Conservation (phyloP, 2,797 vertebrate genomes). For the Typhlichthys eigenmanni region DNA sequence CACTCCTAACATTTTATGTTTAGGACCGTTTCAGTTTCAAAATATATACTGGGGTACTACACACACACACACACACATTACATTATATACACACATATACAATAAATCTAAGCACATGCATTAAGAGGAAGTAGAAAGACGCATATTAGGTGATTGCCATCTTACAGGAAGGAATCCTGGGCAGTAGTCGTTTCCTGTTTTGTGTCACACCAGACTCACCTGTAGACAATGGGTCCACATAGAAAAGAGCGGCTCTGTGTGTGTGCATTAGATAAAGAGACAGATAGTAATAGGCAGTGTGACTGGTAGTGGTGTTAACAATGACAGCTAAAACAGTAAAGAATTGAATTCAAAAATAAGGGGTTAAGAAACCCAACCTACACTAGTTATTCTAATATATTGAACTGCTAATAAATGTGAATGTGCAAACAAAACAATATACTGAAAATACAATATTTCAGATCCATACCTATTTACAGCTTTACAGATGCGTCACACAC, state of each 20-base stretch:
- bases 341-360: no score
- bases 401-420: no score
- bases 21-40: slow-evolving; percentile 28
- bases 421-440: no score
- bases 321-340: no score
- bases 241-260: not conserved
- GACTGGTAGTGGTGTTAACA: no score
- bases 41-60: slow-evolving; percentile 32
- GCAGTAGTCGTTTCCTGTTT: not conserved
- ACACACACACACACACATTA: slow-evolving; percentile 12
- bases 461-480: no score
- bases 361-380: no score
- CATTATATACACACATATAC: slow-evolving; percentile 32
- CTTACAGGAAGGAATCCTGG: slow-evolving; percentile 29
- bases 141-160: slow-evolving; percentile 7
- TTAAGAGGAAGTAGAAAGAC: not conserved
- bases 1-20: slow-evolving; percentile 48
- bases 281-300: no score
- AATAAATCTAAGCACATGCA: slow-evolving; percentile 2
- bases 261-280: no score
- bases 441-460: no score
- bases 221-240: slow-evolving; percentile 27
- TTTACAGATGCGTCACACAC: no score
- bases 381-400: no score
- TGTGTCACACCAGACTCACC: slow-evolving; percentile 12